phyloP scores from a whole-genome alignment of 2,888 invertebrate genomes.

The Sesia apiformis region DNA sequence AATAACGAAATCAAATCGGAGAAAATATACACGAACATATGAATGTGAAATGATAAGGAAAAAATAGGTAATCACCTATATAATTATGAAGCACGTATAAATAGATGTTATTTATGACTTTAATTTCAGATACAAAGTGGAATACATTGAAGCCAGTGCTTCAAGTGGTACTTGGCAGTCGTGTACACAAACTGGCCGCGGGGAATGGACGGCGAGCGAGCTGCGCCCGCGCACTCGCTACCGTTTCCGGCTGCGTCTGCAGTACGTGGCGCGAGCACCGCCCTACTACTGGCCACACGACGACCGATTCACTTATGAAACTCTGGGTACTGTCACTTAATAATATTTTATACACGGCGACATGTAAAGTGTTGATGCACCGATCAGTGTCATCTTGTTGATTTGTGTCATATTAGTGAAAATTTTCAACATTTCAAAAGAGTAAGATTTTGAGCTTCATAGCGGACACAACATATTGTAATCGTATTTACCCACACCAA shows the following conservation, averaged over 20 bases:
- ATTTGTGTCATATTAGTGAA: too few species aligned
- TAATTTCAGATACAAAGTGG: conserved; percentile 36
- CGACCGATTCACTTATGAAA: conserved; percentile 82
- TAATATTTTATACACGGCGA: background rate
- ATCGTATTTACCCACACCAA: too few species aligned
- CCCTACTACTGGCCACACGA: conserved; percentile 83
- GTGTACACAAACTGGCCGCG: conserved; percentile 24
- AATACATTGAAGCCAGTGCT: conserved; percentile 67
- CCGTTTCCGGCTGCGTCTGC: conserved; percentile 79
- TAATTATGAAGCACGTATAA: too few species aligned
- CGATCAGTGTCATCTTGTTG: background rate
- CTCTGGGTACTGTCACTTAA: conserved; percentile 71
- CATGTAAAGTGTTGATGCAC: background rate
- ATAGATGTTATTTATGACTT: too few species aligned
- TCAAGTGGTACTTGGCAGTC: conserved; percentile 37
- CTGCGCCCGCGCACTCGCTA: conserved; percentile 86
- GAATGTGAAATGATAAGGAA: too few species aligned
- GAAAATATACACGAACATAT: too few species aligned
- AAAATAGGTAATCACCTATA: too few species aligned
- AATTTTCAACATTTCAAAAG: too few species aligned
- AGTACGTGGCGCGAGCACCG: conserved; percentile 75
- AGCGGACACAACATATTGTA: too few species aligned
- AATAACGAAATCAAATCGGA: too few species aligned
- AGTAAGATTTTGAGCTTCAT: too few species aligned
- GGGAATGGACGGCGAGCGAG: conserved; percentile 46